These are phyloP conservation scores for Julus scanicus DNA, from an alignment of 2,888 invertebrate species.

Conservation along the genomic window DNA sequence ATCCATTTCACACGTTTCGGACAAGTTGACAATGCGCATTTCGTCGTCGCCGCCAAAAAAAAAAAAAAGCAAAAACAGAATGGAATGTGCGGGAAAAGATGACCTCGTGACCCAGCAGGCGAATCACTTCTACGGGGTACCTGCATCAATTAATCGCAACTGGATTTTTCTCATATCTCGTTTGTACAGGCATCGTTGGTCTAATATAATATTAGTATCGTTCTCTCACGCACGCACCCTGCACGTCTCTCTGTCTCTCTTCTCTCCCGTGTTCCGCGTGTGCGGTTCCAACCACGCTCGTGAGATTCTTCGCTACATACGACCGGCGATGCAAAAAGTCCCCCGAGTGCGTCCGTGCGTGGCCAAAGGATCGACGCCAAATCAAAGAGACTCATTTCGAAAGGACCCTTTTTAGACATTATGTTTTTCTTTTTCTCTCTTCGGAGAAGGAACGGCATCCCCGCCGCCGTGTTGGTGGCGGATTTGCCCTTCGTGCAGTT, in stretches of 20 bases:
- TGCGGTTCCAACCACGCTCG: neutral
- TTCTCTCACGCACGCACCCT: slow-evolving; percentile 35
- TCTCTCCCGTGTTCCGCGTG: neutral
- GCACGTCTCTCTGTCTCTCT: neutral
- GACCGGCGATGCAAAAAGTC: neutral
- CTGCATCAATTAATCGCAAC: slow-evolving; percentile 24
- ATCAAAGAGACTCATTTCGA: neutral
- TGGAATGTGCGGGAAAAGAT: neutral
- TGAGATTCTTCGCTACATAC: neutral
- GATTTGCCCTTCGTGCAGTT: neutral
- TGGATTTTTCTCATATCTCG: slow-evolving; percentile 32
- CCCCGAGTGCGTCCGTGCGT: neutral
- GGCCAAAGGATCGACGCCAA: neutral
- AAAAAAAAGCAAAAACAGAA: no score
- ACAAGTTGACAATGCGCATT: slow-evolving; percentile 28
- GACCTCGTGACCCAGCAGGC: neutral
- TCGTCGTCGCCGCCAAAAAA: neutral
- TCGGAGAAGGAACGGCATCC: neutral
- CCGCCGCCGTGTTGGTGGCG: neutral
- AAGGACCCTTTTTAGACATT: neutral
- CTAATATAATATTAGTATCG: slow-evolving; percentile 30
- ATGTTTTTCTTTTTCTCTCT: neutral
- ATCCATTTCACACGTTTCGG: neutral
- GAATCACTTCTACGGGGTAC: slow-evolving; percentile 42
- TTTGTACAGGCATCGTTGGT: slow-evolving; percentile 42